Base-by-base conservation (phyloP, 2,797 vertebrate species). In the Scomberomorus guttatus region DNA sequence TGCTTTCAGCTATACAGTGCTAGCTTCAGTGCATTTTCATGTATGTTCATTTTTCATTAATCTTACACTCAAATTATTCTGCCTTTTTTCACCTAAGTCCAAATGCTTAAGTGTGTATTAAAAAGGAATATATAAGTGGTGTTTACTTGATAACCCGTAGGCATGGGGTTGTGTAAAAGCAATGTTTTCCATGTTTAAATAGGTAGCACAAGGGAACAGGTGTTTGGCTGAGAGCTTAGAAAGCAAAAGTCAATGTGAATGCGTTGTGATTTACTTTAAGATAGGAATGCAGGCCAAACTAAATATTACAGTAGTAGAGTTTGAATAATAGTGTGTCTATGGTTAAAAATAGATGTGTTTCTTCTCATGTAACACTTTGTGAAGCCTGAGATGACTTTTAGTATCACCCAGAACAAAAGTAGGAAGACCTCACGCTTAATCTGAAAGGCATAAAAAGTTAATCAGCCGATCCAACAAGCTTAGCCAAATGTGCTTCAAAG, bases 61-160 rank as follows among this genome's bases (percentile, higher is more conserved):
- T 48, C 48, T 9, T 6, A 37, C 13, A 0, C 39, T 55, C 22
- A 75, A 71, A 82, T 71, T 34, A 67, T 80, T 75, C 70, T 25
- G 50, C 14, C 37, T 39, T 62, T 84, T 79, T 46, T 51, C 37
- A 55, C 9, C 68, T 17, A 27, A 77, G 59, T 77, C 80, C 24
- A 58, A 59, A 79, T 76, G n/a, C 52, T 70, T 64, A 34, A 71
- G 62, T 62, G 66, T 72, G 32, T 44, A 75, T 51, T 87, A 58
- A 91, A 90, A 90, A 63, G 57, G 81, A 91, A 90, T 90, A 65
- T 64, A 14, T 83, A 37, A 88, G 66, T 63, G 60, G 24, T 83
- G 77, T 90, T 84, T 84, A 83, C 68, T 86, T 70, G 44, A 76
- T 73, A 73, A 82, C 39, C 32, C 12, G n/a, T 12, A 4, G 50